These are phyloP conservation scores for Urocyon cinereoargenteus DNA, from an alignment of 2,797 vertebrate genomes.

Conservation along the genomic window DNA sequence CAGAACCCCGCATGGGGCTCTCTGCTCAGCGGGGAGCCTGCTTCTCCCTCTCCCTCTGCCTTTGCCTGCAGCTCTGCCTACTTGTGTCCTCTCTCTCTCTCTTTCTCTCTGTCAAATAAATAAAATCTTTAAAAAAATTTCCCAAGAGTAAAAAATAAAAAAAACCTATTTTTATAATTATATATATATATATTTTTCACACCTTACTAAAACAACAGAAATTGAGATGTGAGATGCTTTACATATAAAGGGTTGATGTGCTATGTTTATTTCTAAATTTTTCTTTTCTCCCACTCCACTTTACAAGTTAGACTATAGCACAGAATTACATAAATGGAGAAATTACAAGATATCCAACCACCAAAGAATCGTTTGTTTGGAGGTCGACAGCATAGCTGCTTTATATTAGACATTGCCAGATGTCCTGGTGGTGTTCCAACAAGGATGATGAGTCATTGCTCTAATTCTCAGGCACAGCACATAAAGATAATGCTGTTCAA, in stretches of 20 bases:
- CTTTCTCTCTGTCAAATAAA: no score
- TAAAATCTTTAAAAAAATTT: not conserved
- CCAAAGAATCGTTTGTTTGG: not conserved
- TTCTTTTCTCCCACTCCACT: not conserved
- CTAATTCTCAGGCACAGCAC: slow-evolving; percentile 43
- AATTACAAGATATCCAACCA: slow-evolving; percentile 43
- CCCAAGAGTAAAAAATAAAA: slow-evolving; percentile 13
- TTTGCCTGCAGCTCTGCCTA: no score
- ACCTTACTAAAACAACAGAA: not conserved
- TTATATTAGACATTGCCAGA: slow-evolving; percentile 33
- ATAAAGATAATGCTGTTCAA: slow-evolving; percentile 32
- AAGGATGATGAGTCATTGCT: not conserved
- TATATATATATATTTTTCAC: not conserved
- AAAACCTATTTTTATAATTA: slow-evolving; percentile 36
- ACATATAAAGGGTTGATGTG: not conserved
- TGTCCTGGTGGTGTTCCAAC: slow-evolving; percentile 36
- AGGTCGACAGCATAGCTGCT: slow-evolving; percentile 30
- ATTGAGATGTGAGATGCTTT: slow-evolving; percentile 36
- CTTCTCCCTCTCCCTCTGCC: no score
- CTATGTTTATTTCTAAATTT: slow-evolving; percentile 12
- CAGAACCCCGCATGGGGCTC: no score
- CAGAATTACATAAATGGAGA: slow-evolving; percentile 51
- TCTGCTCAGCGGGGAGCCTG: no score
- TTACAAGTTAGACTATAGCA: slow-evolving; percentile 39
- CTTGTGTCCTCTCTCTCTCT: no score